A percentile compares a stretch with the other conserved stretches of the same genome.
phyloP scores from a whole-genome alignment of 2,888 invertebrate genomes.

The Choreutis nemorana region DNA sequence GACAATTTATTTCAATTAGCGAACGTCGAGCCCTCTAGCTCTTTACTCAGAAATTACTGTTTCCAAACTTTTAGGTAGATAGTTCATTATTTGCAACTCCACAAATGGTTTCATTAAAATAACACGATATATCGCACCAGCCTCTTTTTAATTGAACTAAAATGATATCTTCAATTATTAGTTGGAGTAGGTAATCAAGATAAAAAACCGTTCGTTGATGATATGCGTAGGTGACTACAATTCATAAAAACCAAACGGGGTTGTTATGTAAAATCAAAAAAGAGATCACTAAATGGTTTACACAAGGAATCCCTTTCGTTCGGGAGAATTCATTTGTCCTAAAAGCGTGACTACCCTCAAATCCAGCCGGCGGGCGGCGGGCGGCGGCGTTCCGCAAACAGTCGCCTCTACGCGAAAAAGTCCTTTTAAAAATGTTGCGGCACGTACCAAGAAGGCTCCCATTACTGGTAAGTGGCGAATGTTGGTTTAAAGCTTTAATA shows the following conservation, averaged over 20 bases:
- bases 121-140: too few relatives aligned
- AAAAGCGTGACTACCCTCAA: slow-evolving; percentile 44
- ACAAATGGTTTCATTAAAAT: too few relatives aligned
- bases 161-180: too few relatives aligned
- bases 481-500: slow-evolving; percentile 63
- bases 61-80: too few relatives aligned
- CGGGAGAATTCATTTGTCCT: slow-evolving; percentile 51
- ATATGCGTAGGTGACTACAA: too few relatives aligned
- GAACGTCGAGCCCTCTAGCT: slow-evolving; percentile 14
- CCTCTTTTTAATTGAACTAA: too few relatives aligned
- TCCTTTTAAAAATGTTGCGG: slow-evolving; percentile 65
- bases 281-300: slow-evolving; percentile 29
- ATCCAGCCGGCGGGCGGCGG: slow-evolving; percentile 17
- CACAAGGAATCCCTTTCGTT: slow-evolving; percentile 45
- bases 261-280: too few relatives aligned
- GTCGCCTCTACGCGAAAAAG: slow-evolving; percentile 55
- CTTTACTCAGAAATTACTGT: too few relatives aligned
- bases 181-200: too few relatives aligned
- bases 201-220: too few relatives aligned
- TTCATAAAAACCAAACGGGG: too few relatives aligned
- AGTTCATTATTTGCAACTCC: too few relatives aligned
- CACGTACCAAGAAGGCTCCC: slow-evolving; percentile 61
- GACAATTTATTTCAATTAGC: slow-evolving; percentile 67
- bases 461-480: slow-evolving; percentile 60
- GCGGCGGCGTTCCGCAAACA: slow-evolving; percentile 43